phyloP scores from a whole-genome alignment of 2,888 invertebrate species.

The Orthosia cruda region DNA sequence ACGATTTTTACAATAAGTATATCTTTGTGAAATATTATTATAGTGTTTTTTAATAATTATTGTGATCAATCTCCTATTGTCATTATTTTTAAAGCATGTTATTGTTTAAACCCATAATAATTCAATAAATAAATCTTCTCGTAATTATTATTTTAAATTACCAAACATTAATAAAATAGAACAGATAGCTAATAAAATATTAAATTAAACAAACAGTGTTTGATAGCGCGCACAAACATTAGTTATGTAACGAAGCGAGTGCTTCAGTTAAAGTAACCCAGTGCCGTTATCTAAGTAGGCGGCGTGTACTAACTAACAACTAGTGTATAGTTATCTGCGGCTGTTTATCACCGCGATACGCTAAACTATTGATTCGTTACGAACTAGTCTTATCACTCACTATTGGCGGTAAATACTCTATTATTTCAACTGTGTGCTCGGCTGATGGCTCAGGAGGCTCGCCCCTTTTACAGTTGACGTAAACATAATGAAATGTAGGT shows the following conservation, averaged over 20 bases:
- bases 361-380: conserved; percentile 43
- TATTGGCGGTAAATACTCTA: conserved; percentile 3
- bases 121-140: neutral
- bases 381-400: conserved; percentile 29
- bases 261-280: conserved; percentile 36
- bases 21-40: too few relatives aligned
- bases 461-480: neutral
- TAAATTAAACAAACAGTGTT: conserved; percentile 14
- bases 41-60: neutral
- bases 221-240: conserved; percentile 25
- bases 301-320: neutral
- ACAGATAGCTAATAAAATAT: conserved; percentile 8
- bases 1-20: conserved; percentile 25
- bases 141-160: conserved; percentile 1
- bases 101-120: neutral
- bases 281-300: conserved; percentile 45
- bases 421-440: neutral
- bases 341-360: conserved; percentile 43
- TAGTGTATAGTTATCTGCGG: conserved; percentile 16
- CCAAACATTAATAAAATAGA: neutral
- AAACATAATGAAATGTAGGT: neutral
- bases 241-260: conserved; percentile 37
- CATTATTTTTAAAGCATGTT: neutral
- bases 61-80: neutral
- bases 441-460: too few relatives aligned